These are phyloP conservation scores for Mycetomoellerius zeteki DNA, from an alignment of 1,140 invertebrate species.

Conservation along the genomic window DNA sequence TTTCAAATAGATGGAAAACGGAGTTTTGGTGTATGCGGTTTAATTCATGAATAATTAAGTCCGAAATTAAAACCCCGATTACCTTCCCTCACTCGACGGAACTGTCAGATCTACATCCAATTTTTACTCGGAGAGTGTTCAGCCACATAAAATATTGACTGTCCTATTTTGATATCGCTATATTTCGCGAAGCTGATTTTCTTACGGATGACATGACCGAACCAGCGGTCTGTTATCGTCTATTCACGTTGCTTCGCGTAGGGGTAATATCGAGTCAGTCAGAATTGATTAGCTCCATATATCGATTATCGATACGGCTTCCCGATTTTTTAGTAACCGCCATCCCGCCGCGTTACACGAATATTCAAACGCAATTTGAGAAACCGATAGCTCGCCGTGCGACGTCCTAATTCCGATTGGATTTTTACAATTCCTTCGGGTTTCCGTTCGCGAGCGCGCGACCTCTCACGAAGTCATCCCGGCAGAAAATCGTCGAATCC, in stretches of 20 bases:
- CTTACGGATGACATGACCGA: slow-evolving; percentile 36
- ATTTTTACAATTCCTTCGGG: slow-evolving; percentile 58
- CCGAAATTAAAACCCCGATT: slow-evolving; percentile 70
- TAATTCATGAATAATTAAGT: slow-evolving; percentile 71
- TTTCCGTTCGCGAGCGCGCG: slow-evolving; percentile 28
- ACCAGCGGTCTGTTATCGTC: slow-evolving; percentile 41
- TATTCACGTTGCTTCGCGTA: slow-evolving; percentile 36
- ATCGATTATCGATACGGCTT: slow-evolving; percentile 62
- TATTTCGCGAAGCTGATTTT: slow-evolving; percentile 43
- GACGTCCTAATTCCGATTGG: slow-evolving; percentile 58
- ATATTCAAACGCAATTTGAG: slow-evolving; percentile 61
- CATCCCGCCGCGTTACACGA: slow-evolving; percentile 50
- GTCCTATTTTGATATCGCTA: slow-evolving; percentile 55
- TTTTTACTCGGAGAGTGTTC: slow-evolving; percentile 41
- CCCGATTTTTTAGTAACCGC: slow-evolving; percentile 54
- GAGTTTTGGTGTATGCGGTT: slow-evolving; percentile 51
- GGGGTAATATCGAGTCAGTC: slow-evolving; percentile 47
- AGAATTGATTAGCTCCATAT: slow-evolving; percentile 54
- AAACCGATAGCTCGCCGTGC: slow-evolving; percentile 46
- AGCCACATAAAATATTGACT: slow-evolving; percentile 30
- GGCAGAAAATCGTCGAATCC: slow-evolving; percentile 65
- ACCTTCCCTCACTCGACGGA: slow-evolving; percentile 15
- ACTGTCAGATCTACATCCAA: slow-evolving; percentile 41
- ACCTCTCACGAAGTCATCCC: slow-evolving; percentile 45
- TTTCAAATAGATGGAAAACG: slow-evolving; percentile 41